Evolutionary conservation across 2,113 vertebrate species (phyloP).

Genomic region (Oryzias javanicus): DNA sequence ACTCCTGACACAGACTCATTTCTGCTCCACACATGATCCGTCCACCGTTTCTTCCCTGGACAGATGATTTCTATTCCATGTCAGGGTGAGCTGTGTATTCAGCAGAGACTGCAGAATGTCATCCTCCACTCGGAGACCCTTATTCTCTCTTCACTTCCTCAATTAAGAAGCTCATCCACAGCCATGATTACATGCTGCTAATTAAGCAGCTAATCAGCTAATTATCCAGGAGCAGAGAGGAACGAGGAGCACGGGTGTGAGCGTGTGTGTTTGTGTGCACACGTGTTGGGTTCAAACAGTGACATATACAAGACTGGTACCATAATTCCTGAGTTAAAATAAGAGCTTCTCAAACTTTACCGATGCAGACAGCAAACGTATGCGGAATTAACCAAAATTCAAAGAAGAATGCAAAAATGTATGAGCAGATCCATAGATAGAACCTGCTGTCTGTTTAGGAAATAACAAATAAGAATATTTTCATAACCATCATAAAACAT

Average conservation of each 20-base stretch:
- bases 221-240: conserved; percentile 58
- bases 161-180: conserved; percentile 67
- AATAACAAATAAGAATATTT: too few species aligned
- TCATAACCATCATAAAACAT: too few species aligned
- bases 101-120: conserved; percentile 38
- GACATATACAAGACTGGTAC: too few species aligned
- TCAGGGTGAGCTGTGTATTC: conserved; percentile 27
- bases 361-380: too few species aligned
- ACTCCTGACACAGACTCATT: conserved; percentile 10
- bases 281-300: neutral
- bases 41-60: conserved; percentile 10
- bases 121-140: conserved; percentile 46
- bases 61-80: conserved; percentile 7
- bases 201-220: conserved; percentile 77
- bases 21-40: conserved; percentile 37
- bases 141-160: conserved; percentile 61
- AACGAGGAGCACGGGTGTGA: conserved; percentile 26
- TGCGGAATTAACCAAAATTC: too few species aligned
- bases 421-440: too few species aligned
- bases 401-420: too few species aligned
- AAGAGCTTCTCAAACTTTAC: too few species aligned
- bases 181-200: conserved; percentile 71
- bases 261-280: conserved; percentile 21
- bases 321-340: too few species aligned
- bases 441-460: too few species aligned